A percentile compares a stretch with the other conserved stretches of the same genome.
Evolutionary conservation across 2,113 vertebrate species (phyloP).

Genomic region (Fregetta grallaria): DNA sequence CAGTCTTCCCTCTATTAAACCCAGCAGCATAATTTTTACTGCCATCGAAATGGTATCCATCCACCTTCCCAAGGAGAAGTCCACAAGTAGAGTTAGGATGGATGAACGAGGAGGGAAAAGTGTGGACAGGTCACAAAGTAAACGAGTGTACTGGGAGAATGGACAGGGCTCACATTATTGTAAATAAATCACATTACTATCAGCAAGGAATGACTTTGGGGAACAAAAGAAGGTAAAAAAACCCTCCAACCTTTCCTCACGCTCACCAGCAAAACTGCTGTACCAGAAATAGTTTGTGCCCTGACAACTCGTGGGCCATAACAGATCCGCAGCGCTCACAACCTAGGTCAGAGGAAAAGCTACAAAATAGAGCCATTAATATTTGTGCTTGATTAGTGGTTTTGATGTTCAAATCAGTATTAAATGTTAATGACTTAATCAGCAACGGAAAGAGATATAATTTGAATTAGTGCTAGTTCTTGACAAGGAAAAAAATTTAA

Average conservation of each 20-base stretch:
- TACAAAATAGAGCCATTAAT: constrained; percentile 23
- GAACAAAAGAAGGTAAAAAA: neutral
- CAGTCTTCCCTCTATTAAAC: neutral
- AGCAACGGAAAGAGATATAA: constrained; percentile 50
- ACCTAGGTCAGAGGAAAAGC: neutral
- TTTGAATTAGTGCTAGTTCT: constrained; percentile 44
- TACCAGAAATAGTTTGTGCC: neutral
- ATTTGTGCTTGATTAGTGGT: constrained; percentile 45
- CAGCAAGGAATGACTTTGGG: neutral
- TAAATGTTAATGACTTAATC: constrained; percentile 66
- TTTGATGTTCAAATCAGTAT: constrained; percentile 51
- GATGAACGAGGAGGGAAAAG: neutral
- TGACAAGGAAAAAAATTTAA: neutral
- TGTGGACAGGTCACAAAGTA: rapidly evolving
- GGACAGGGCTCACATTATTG: neutral
- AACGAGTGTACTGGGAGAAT: neutral
- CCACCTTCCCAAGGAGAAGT: neutral
- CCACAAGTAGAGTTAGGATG: neutral
- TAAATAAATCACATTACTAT: neutral
- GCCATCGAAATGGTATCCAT: neutral
- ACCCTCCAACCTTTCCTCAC: neutral
- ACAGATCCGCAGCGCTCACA: neutral
- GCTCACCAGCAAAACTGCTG: neutral
- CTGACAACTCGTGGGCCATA: rapidly evolving
- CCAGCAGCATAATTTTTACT: neutral